phyloP scores from a whole-genome alignment of 2,888 invertebrate species.

The Plemyria rubiginata region DNA sequence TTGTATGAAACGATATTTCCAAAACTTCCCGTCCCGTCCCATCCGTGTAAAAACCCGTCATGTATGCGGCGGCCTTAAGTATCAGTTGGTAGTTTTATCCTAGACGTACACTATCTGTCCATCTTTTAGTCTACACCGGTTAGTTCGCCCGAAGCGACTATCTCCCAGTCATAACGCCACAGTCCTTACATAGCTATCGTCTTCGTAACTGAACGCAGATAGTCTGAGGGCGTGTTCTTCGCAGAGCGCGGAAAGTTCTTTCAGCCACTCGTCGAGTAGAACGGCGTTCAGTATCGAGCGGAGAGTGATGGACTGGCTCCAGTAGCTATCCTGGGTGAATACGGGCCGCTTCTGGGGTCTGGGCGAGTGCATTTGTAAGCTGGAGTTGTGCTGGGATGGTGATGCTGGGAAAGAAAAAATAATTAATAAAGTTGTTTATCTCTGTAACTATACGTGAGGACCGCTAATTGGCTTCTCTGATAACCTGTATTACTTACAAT shows the following conservation, averaged over 20 bases:
- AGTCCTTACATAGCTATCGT: conserved; percentile 66
- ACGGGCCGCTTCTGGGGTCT: conserved; percentile 61
- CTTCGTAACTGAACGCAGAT: conserved; percentile 64
- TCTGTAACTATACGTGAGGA: no score
- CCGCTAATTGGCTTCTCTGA: no score
- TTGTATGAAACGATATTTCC: no score
- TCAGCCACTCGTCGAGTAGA: conserved; percentile 97
- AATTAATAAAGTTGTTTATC: no score
- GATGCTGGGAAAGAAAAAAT: conserved; percentile 48
- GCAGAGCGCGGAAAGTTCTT: conserved; percentile 96
- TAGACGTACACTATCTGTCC: conserved; percentile 2
- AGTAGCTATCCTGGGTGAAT: conserved; percentile 76
- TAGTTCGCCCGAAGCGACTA: conserved; percentile 1
- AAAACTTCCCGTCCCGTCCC: no score
- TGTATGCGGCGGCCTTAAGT: no score
- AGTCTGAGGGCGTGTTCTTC: conserved; percentile 93
- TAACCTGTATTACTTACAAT: no score
- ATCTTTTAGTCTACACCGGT: not conserved
- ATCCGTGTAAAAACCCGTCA: no score
- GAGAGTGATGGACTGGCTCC: conserved; percentile 75
- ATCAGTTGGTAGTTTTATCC: not conserved
- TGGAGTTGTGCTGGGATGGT: conserved; percentile 49
- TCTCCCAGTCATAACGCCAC: conserved; percentile 76
- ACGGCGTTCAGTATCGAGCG: conserved; percentile 87
- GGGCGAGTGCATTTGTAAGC: conserved; percentile 37